Base-by-base conservation (phyloP, 2,113 vertebrate species). In the Gracilinanus agilis region DNA sequence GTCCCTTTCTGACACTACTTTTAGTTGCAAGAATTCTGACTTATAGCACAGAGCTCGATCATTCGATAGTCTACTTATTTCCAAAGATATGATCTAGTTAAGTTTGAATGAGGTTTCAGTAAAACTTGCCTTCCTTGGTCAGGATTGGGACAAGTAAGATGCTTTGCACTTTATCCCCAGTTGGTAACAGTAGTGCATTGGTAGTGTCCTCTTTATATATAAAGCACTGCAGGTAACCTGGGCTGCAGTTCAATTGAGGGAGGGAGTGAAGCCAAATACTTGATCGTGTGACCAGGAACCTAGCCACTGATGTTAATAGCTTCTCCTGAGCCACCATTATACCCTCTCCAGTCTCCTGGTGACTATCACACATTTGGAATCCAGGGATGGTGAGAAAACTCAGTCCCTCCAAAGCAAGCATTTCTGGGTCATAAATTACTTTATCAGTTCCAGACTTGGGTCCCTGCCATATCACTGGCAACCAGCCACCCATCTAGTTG, bases 21-120 rank as follows among this genome's bases (percentile, higher is more conserved):
- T 94, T 95, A 88, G 75, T 54, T 91, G 61, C 89, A 96, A 95
- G 89, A 75, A 90, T 53, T 92, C 83, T 44, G 44, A 53, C 53
- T 83, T 88, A 96, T 88, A 93, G 44, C 88, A 93, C 93, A 96
- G 93, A 95, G 89, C 90, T 96, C 95, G 44, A n/a, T 93, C 61
- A 29, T 75, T 95, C 88, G 93, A 61, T 93, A 97, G 92, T 94
- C 34, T 93, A 12, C 94, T 96, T 95, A 93, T 96, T 97, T 89
- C 55, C 54, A 94, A 95, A 40, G 55, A 49, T 92, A 75, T 95
- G 89, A 94, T 92, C 88, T 92, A 93, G 49, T 93, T 96, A 90
- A 95, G 56, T 19, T 56, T 94, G 89, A 95, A 96, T 96, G 91
- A 91, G 19, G 49, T 93, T 94, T 96, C 96, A 95, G 93, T 96